phyloP scores from a whole-genome alignment of 2,797 vertebrate genomes.

The Lepilemur septentrionalis region DNA sequence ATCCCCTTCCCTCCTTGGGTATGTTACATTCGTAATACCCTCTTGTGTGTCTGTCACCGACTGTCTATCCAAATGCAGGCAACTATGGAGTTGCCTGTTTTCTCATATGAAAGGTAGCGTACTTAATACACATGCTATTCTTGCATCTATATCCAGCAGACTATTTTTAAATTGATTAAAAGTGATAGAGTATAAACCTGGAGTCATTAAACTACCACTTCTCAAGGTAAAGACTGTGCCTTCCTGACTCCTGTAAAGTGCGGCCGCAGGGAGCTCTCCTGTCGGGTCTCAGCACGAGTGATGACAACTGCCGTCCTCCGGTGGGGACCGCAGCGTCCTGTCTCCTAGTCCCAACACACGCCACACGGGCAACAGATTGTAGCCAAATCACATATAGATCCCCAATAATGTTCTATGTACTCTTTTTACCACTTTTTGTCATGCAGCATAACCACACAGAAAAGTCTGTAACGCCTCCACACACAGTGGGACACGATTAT shows the following conservation, averaged over 20 bases:
- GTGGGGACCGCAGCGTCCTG: background rate
- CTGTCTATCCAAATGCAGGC: background rate
- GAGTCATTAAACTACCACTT: background rate
- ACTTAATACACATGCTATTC: fast-evolving
- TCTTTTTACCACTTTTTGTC: background rate
- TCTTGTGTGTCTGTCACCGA: background rate
- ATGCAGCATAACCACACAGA: background rate
- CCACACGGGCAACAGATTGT: background rate
- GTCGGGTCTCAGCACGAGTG: background rate
- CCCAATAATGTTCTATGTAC: background rate
- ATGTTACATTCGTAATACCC: too few species aligned
- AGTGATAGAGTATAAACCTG: background rate
- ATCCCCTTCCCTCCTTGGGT: background rate
- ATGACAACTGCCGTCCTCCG: fast-evolving
- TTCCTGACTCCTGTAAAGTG: background rate
- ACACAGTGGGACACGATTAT: fast-evolving
- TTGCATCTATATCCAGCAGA: background rate
- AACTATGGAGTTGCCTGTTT: background rate
- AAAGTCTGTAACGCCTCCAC: fast-evolving
- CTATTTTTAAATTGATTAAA: background rate
- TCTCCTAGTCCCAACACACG: fast-evolving
- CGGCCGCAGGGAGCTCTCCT: too few species aligned
- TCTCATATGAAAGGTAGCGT: background rate
- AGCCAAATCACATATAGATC: background rate
- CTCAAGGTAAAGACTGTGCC: background rate